phyloP scores from a whole-genome alignment of 2,888 invertebrate species.

The Hydroisotoma schaefferi region DNA sequence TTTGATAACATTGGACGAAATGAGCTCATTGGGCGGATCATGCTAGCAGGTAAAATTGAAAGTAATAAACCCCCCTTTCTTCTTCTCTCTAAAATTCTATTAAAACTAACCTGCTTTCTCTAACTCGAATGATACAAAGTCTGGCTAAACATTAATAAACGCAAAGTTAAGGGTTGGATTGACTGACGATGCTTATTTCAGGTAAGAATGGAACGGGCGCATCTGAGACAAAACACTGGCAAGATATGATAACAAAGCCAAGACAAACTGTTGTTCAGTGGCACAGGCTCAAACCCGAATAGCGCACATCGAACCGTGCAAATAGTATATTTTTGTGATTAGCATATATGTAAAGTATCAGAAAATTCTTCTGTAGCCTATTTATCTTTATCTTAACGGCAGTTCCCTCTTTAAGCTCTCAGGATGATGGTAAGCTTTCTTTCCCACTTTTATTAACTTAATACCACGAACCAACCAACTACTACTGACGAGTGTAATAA shows the following conservation, averaged over 20 bases:
- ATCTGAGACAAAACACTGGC: constrained; percentile 95
- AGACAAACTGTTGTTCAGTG: constrained; percentile 93
- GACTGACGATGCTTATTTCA: constrained; percentile 54
- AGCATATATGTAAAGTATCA: constrained; percentile 7
- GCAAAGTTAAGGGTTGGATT: neutral
- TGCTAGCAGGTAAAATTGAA: constrained; percentile 69
- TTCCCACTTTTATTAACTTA: too few relatives aligned
- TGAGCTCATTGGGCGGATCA: constrained; percentile 86
- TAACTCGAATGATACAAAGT: neutral
- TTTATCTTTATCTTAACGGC: constrained; percentile 20
- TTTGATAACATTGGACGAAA: constrained; percentile 94
- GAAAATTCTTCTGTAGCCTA: constrained; percentile 17
- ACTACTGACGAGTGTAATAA: too few relatives aligned
- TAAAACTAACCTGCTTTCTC: neutral
- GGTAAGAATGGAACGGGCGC: constrained; percentile 92
- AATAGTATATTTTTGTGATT: constrained; percentile 45
- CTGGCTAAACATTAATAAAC: too few relatives aligned
- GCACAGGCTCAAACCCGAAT: constrained; percentile 84
- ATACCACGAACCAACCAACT: too few relatives aligned
- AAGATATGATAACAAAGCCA: constrained; percentile 96
- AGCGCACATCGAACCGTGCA: constrained; percentile 23
- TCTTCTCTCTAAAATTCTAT: neutral
- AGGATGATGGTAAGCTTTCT: neutral
- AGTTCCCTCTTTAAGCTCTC: constrained; percentile 4
- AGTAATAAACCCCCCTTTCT: neutral